Percentiles rank a stretch among this genome's conserved stretches.
These are phyloP conservation scores for Neodiprion fabricii DNA, from an alignment of 1,140 invertebrate genomes.

Conservation along the genomic window DNA sequence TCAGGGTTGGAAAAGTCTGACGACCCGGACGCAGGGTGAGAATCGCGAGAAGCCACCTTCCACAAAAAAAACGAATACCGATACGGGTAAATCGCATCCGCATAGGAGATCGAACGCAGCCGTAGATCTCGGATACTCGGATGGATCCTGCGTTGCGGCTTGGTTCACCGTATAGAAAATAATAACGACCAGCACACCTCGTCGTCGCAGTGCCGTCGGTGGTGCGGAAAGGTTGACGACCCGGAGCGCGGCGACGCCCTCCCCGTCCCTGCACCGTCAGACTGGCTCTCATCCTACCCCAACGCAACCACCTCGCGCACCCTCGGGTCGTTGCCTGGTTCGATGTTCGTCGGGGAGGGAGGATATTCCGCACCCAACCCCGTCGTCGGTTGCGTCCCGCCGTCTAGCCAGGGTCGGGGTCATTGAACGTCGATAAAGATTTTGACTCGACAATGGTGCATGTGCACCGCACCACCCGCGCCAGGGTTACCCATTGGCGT, in stretches of 20 bases:
- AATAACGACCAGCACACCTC: too few relatives aligned
- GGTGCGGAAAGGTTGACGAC: conserved; percentile 59
- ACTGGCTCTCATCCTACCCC: conserved; percentile 26
- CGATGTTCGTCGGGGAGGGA: conserved; percentile 33
- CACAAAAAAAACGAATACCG: too few relatives aligned
- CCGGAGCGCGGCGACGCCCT: conserved; percentile 53
- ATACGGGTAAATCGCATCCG: too few relatives aligned
- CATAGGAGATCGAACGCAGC: too few relatives aligned
- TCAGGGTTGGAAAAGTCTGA: too few relatives aligned
- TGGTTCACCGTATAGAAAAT: background rate
- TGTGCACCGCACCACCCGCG: conserved; percentile 25
- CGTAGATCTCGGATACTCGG: too few relatives aligned
- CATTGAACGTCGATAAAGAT: conserved; percentile 65
- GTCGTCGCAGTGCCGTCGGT: conserved; percentile 26
- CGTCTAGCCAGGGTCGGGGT: conserved; percentile 63
- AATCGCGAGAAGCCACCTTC: too few relatives aligned
- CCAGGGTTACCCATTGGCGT: background rate
- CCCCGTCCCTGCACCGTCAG: conserved; percentile 30
- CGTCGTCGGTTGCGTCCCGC: conserved; percentile 38
- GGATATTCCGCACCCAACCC: conserved; percentile 36
- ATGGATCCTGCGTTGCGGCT: background rate
- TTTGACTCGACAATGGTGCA: conserved; percentile 56
- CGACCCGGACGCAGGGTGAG: too few relatives aligned
- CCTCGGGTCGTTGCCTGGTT: conserved; percentile 24
- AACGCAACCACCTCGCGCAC: conserved; percentile 24